Conservation (phyloP, 2,113 vertebrate genomes). For the Rissa tridactyla region DNA sequence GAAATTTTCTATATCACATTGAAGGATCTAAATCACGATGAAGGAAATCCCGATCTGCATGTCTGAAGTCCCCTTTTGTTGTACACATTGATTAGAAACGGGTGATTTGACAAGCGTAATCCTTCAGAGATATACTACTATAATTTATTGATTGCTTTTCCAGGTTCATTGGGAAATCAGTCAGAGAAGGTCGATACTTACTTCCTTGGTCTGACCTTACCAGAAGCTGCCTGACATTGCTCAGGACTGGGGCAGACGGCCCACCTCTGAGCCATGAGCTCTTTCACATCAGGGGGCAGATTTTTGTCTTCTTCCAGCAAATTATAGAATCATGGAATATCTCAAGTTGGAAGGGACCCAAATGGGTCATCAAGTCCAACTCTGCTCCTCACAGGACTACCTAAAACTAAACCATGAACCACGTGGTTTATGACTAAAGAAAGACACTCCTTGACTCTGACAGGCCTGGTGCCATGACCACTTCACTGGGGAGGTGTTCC, state of each 20-base stretch:
- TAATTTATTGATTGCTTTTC: background rate
- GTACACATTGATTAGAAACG: background rate
- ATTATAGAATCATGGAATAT: background rate
- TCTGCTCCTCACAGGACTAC: accelerated
- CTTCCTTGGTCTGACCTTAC: background rate
- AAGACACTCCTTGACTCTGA: background rate
- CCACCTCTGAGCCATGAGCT: background rate
- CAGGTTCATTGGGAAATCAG: background rate
- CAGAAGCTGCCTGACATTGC: background rate
- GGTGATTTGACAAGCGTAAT: background rate
- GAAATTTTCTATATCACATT: background rate
- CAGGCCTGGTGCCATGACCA: background rate
- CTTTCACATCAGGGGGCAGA: background rate
- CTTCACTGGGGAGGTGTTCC: background rate
- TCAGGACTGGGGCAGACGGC: background rate
- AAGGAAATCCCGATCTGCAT: background rate
- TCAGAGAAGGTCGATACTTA: accelerated
- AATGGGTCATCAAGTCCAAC: background rate
- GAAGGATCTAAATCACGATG: background rate
- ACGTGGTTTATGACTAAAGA: no score
- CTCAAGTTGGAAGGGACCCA: background rate
- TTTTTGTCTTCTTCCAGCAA: background rate
- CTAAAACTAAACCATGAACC: background rate
- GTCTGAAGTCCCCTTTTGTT: background rate
- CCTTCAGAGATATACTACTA: background rate